Base-by-base conservation (phyloP, 37 sponge, comb jelly and placozoan species). In the Hormiphora californensis region DNA sequence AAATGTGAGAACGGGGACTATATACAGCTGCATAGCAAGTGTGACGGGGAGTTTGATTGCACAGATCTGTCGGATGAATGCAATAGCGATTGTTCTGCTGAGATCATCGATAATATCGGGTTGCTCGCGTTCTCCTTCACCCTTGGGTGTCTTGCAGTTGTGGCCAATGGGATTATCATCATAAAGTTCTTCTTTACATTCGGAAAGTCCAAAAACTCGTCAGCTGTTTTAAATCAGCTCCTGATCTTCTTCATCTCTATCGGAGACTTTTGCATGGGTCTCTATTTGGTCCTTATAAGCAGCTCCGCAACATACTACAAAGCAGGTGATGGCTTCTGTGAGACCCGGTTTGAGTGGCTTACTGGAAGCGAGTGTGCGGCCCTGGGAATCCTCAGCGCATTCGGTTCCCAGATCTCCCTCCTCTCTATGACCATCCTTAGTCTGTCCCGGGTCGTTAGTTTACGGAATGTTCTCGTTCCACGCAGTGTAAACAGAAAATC, bases 31-130 rank as follows among this genome's bases (percentile, higher is more conserved):
- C 40, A 9, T 9, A 27, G 35, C 12, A 7, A 9, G 2, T 73
- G 81, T 28, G 81, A 73, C 46, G 81, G 46, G 3, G n/a, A 40
- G 0, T 32, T 73, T 3, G 81, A 73, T 40, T 73, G 81, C 22
- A 43, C 81, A 5, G 81, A 73, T 28, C 27, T 73, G 9, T 73
- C 81, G 1, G 81, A 73, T 28, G 81, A 73, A 40, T 73, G 81
- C 25, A 73, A 73, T 40, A 33, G 35, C 1, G 46, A 12, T 19
- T 73, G 81, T 41, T 23, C 28, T 15, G 25, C 12, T 4, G 39
- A 73, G n/a, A 73, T 73, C 27, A 33, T 73, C 27, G 25, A 73
- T 11, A 33, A 28, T 4, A 2, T 40, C 0, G 44, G 28, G 32
- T 28, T 73, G 4, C 40, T 43, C 19, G 35, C 44, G 9, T 73